Evolutionary conservation across 2,113 vertebrate genomes (phyloP).

Genomic region (Poicephalus meyeri): DNA sequence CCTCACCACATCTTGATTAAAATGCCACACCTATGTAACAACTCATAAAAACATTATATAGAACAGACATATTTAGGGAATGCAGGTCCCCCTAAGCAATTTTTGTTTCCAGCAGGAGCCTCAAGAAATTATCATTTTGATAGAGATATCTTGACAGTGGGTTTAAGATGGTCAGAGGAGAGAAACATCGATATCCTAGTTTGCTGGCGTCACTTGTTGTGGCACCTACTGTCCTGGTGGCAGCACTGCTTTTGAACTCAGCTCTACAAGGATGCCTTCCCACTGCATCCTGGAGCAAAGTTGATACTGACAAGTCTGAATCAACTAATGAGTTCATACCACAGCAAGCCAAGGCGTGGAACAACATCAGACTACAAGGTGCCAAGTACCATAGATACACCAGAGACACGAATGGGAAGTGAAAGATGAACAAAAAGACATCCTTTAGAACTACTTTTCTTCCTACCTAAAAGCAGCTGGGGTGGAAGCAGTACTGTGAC

Average conservation of each 20-base stretch:
- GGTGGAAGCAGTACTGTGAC: not conserved
- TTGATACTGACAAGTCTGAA: not conserved
- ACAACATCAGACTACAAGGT: not conserved
- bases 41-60: not conserved
- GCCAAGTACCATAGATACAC: not conserved
- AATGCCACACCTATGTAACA: not conserved
- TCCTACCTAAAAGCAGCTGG: not conserved
- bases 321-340: not conserved
- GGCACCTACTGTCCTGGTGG: not conserved
- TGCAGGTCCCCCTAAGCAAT: not conserved
- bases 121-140: not conserved
- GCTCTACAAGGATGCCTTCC: not conserved
- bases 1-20: not conserved
- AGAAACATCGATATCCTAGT: not conserved
- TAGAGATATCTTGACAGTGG: not conserved
- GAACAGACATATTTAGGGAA: not conserved
- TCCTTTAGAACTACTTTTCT: not conserved
- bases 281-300: not conserved
- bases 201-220: accelerated
- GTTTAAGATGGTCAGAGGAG: not conserved
- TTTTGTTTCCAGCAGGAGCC: not conserved
- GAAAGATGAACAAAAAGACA: not conserved
- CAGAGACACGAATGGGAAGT: not conserved
- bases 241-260: not conserved
- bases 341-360: not conserved